phyloP scores from a whole-genome alignment of 2,888 invertebrate species.

The Papilio gigon region DNA sequence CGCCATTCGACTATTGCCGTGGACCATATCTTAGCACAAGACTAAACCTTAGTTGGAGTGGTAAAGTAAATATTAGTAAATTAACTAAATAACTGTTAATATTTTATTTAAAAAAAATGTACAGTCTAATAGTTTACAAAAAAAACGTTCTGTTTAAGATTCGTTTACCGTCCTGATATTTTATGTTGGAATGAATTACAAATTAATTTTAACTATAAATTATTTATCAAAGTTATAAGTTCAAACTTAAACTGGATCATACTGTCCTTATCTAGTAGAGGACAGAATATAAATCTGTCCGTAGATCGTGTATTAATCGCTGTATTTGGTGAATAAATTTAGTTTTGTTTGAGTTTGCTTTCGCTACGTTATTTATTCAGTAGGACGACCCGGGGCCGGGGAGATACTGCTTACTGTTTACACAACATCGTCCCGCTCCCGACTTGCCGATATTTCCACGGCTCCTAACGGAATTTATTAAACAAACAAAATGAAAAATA shows the following conservation, averaged over 20 bases:
- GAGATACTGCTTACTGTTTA: constrained; percentile 70
- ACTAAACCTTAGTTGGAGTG: no score
- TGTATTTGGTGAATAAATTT: constrained; percentile 81
- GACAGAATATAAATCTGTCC: constrained; percentile 71
- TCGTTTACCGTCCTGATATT: background rate
- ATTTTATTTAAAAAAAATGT: no score
- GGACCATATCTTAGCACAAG: no score
- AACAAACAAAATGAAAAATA: constrained; percentile 49
- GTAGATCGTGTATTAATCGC: constrained; percentile 79
- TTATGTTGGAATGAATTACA: background rate
- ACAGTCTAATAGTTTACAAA: no score
- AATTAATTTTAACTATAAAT: background rate
- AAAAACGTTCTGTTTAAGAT: background rate
- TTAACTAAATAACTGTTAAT: no score
- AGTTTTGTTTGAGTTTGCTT: constrained; percentile 80
- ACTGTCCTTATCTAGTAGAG: constrained; percentile 34
- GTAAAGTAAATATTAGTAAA: no score
- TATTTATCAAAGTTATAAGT: background rate
- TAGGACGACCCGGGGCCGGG: constrained; percentile 72
- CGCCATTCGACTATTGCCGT: no score
- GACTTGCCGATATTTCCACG: constrained; percentile 66
- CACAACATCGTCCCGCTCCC: constrained; percentile 71
- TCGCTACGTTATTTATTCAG: constrained; percentile 78
- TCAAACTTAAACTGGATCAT: background rate
- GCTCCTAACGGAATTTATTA: constrained; percentile 67